phyloP scores from a whole-genome alignment of 1,140 invertebrate species.

The Bombus cullumanus region DNA sequence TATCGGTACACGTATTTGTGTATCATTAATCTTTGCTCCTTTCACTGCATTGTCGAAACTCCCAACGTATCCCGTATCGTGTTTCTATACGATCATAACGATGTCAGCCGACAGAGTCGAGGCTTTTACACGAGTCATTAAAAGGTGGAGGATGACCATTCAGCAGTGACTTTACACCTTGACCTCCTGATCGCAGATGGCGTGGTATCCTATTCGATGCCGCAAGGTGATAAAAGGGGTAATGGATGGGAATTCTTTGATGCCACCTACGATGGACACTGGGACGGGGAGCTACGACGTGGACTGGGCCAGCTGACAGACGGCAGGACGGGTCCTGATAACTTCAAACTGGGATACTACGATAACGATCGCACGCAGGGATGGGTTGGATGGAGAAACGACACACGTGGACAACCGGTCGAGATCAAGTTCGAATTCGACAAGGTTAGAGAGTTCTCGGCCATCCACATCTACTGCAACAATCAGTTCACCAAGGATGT shows the following conservation, averaged over 20 bases:
- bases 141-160: neutral
- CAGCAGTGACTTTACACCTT: slow-evolving; percentile 34
- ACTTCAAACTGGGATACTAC: slow-evolving; percentile 88
- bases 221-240: slow-evolving; percentile 89
- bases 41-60: too few relatives aligned
- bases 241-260: slow-evolving; percentile 90
- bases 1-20: too few relatives aligned
- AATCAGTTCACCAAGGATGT: slow-evolving; percentile 91
- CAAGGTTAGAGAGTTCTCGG: slow-evolving; percentile 91
- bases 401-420: slow-evolving; percentile 86
- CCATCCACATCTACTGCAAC: slow-evolving; percentile 91
- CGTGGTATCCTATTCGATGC: slow-evolving; percentile 91
- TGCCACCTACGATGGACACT: slow-evolving; percentile 90
- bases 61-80: neutral
- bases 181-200: slow-evolving; percentile 85
- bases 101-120: neutral
- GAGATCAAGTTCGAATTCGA: slow-evolving; percentile 95
- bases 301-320: slow-evolving; percentile 90
- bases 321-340: slow-evolving; percentile 87
- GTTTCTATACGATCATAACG: neutral
- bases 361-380: slow-evolving; percentile 85
- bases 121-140: slow-evolving; percentile 11
- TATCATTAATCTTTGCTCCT: neutral
- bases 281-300: slow-evolving; percentile 85
- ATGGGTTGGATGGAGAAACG: slow-evolving; percentile 97